Conservation (phyloP, 2,888 invertebrate species). For the Mycalesis mineus region DNA sequence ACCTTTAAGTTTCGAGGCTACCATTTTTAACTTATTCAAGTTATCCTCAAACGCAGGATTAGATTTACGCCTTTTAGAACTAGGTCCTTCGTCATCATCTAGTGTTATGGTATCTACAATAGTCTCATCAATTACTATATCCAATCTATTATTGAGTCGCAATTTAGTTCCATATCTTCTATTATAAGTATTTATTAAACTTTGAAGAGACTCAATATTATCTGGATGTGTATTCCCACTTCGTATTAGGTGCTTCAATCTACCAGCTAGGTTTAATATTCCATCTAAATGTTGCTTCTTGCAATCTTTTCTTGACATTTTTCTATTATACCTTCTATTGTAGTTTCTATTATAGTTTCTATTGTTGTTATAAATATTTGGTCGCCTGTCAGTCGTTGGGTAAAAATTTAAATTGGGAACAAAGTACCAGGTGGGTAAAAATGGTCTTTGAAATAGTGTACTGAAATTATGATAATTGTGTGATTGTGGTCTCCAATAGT, state of each 20-base stretch:
- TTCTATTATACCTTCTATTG: too few relatives aligned
- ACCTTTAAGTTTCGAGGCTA: constrained; percentile 49
- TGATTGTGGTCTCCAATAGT: constrained; percentile 43
- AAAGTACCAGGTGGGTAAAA: constrained; percentile 35
- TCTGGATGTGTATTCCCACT: constrained; percentile 34
- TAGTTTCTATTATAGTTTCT: constrained; percentile 8
- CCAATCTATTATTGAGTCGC: constrained; percentile 42
- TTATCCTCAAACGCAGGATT: constrained; percentile 42
- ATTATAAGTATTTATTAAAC: constrained; percentile 53
- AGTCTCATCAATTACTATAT: constrained; percentile 44
- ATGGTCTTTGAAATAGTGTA: constrained; percentile 44
- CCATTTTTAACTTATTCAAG: constrained; percentile 43
- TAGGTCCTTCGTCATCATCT: constrained; percentile 46
- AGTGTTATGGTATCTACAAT: constrained; percentile 59
- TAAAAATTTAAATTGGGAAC: constrained; percentile 37
- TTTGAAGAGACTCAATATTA: constrained; percentile 42
- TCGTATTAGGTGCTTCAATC: constrained; percentile 39
- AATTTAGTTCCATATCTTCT: constrained; percentile 46
- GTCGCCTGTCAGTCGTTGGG: constrained; percentile 32
- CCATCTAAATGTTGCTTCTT: constrained; percentile 42
- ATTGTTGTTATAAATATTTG: constrained; percentile 13
- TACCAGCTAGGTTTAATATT: constrained; percentile 43
- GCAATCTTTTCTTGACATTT: constrained; percentile 34
- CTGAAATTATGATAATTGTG: constrained; percentile 44
- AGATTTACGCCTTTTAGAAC: constrained; percentile 41